Percentiles rank a stretch among this genome's conserved stretches.
phyloP scores from a whole-genome alignment of 2,888 invertebrate species.

The Neoascia interrupta region DNA sequence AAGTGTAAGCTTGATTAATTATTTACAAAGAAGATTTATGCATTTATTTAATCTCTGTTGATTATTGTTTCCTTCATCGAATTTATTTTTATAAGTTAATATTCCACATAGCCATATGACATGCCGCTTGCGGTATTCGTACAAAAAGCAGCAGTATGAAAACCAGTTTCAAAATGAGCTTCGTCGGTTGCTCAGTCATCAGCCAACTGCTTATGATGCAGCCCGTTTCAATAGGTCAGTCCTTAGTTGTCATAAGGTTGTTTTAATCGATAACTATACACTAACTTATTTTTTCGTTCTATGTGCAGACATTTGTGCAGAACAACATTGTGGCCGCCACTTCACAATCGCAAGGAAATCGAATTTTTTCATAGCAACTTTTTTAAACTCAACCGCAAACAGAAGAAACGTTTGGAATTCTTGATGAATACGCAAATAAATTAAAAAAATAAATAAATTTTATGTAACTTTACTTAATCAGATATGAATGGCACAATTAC shows the following conservation, averaged over 20 bases:
- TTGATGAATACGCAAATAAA: constrained; percentile 67
- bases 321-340: constrained; percentile 73
- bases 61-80: too few relatives aligned
- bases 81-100: too few relatives aligned
- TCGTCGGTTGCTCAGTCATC: constrained; percentile 57
- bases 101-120: constrained; percentile 59
- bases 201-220: constrained; percentile 70
- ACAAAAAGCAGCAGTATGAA: constrained; percentile 60
- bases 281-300: background rate
- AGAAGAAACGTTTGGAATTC: constrained; percentile 66
- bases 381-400: constrained; percentile 63
- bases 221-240: constrained; percentile 72
- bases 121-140: constrained; percentile 70
- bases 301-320: constrained; percentile 69
- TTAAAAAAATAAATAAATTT: constrained; percentile 7
- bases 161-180: constrained; percentile 71
- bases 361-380: constrained; percentile 59
- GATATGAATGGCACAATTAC: background rate
- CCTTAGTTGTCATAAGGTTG: too few relatives aligned
- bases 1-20: constrained; percentile 33
- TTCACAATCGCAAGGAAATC: constrained; percentile 71
- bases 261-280: background rate
- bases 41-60: background rate
- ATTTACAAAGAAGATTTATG: background rate
- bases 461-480: background rate